Base-by-base conservation (phyloP, 2,797 vertebrate genomes). In the Tinamus major region DNA sequence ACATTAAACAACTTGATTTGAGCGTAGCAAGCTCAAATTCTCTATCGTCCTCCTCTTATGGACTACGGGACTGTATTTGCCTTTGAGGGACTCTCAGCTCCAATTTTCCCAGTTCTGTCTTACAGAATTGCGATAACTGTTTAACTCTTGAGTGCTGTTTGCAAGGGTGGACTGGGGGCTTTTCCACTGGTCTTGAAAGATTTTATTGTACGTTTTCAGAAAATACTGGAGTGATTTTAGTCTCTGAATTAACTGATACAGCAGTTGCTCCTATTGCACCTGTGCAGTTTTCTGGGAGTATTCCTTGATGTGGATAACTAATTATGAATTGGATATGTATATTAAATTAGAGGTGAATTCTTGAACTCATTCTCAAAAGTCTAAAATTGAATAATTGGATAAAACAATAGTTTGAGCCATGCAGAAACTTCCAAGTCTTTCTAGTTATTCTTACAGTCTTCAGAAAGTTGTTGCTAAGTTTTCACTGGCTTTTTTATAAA, bases 311-410 rank as follows among this genome's bases (percentile, higher is more conserved):
- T 86, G 65, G 41, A 42, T 87, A 74, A 63, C 68, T 62, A 83
- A 69, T 85, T 81, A 12, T 90, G 24, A 68, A 67, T 4, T 59
- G 72, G 26, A 13, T 4, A 42, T 67, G 16, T 39, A 18, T 79
- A 62, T 91, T 93, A 88, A 90, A 91, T 63, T 67, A 55, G 16
- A 44, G 72, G 27, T 88, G 49, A 93, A 85, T 87, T 85, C 68
- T 75, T 42, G 53, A 63, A 13, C 35, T 15, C 17, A 31, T 90
- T 4, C 37, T 4, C 15, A 72, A 39, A 88, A 84, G 31, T 61
- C 41, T 37, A 29, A 53, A 65, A 26, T 67, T 86, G 42, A 74
- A 49, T 91, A 77, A 63, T 19, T 39, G 26, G 29, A 48, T 89
- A 48, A 88, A 93, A 31, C 27, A 70, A 19, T 77, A 39, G n/a